Evolutionary conservation across 2,797 vertebrate species (phyloP).

Genomic region (Artibeus jamaicensis): DNA sequence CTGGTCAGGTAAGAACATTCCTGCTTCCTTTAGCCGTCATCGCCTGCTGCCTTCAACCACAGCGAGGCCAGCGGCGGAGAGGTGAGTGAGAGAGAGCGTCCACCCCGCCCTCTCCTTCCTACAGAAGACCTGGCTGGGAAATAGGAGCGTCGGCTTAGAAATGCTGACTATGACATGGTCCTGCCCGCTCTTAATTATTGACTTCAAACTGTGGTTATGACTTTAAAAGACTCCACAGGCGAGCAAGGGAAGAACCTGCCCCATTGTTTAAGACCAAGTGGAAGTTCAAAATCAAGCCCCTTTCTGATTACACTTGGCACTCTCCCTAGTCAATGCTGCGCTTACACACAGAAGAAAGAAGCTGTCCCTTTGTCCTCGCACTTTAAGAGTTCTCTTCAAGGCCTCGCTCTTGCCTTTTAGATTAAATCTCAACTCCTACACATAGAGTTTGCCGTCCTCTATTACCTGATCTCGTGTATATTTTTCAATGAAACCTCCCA

Average conservation of each 20-base stretch:
- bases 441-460: not conserved
- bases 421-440: not conserved
- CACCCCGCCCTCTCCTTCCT: not conserved
- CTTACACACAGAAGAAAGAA: not conserved
- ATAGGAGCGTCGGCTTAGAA: not conserved
- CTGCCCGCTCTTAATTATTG: not conserved
- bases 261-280: not conserved
- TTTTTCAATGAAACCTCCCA: not conserved
- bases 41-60: not conserved
- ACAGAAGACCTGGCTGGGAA: not conserved
- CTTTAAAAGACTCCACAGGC: not conserved
- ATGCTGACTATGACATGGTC: not conserved
- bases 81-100: not conserved
- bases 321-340: not conserved
- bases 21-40: not conserved
- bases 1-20: not conserved
- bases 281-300: not conserved
- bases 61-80: not conserved
- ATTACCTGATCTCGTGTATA: not conserved
- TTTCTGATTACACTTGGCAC: not conserved
- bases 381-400: not conserved
- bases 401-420: not conserved
- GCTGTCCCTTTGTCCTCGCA: not conserved
- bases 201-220: not conserved
- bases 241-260: not conserved